Evolutionary conservation across 2,888 invertebrate species (phyloP).

Genomic region (Hyalella azteca): DNA sequence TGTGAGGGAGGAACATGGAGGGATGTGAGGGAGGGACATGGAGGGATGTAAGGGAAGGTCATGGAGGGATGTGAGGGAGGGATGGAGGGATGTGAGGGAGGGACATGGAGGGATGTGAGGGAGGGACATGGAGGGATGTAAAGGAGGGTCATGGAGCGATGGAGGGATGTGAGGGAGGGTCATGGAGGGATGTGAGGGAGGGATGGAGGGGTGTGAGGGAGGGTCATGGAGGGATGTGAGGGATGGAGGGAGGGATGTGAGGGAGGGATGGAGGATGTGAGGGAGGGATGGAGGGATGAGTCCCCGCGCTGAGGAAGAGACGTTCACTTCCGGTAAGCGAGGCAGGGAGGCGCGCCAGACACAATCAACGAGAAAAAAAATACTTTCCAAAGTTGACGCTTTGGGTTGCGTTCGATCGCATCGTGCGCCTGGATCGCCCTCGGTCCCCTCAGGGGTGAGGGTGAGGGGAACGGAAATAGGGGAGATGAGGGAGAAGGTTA

Average conservation of each 20-base stretch:
- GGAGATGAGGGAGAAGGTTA: neutral
- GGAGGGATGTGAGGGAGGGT: no score
- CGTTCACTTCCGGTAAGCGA: conserved; percentile 12
- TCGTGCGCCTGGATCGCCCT: no score
- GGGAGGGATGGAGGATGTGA: neutral
- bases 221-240: neutral
- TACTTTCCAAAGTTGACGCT: conserved; percentile 1
- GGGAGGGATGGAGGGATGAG: neutral
- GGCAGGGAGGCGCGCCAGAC: conserved; percentile 6
- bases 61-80: no score
- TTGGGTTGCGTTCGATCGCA: conserved; percentile 13
- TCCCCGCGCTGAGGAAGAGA: neutral
- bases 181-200: no score
- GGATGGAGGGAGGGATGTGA: neutral
- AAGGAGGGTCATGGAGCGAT: no score
- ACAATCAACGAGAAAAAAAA: conserved; percentile 33
- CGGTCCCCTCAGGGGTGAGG: no score
- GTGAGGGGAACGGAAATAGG: neutral
- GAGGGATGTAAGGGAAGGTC: no score
- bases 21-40: no score
- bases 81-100: no score
- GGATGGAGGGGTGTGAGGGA: neutral
- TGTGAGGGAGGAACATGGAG: no score
- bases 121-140: no score
- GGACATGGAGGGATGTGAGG: no score